phyloP scores from a whole-genome alignment of 2,888 invertebrate species.

The Lucinisca nassula region DNA sequence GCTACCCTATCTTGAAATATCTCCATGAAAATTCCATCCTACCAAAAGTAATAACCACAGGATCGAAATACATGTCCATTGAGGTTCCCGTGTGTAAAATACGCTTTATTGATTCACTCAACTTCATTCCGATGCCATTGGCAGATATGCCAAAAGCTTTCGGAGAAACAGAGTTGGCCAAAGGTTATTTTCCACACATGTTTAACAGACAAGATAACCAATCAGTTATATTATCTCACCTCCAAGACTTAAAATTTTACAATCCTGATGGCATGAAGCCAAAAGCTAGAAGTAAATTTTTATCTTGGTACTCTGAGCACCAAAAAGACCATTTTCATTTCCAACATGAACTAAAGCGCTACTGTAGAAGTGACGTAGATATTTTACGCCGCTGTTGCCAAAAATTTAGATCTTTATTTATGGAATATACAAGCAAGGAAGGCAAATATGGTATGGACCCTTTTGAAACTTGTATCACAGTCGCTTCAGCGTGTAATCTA shows the following conservation, averaged over 20 bases:
- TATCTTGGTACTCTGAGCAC: slow-evolving; percentile 55
- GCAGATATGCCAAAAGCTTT: slow-evolving; percentile 55
- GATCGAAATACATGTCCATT: slow-evolving; percentile 17
- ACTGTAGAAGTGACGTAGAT: slow-evolving; percentile 58
- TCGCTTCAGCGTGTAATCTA: slow-evolving; percentile 59
- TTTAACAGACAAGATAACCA: slow-evolving; percentile 61
- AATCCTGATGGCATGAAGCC: slow-evolving; percentile 64
- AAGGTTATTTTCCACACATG: slow-evolving; percentile 64
- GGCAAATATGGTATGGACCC: slow-evolving; percentile 49
- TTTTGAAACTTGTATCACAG: slow-evolving; percentile 56
- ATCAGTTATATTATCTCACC: slow-evolving; percentile 25
- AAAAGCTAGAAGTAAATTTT: slow-evolving; percentile 34
- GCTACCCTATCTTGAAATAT: slow-evolving; percentile 37
- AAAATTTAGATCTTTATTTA: slow-evolving; percentile 48
- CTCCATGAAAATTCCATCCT: slow-evolving; percentile 33
- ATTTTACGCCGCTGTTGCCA: slow-evolving; percentile 49
- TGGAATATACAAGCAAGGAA: slow-evolving; percentile 30
- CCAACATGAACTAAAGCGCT: slow-evolving; percentile 45
- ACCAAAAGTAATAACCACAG: slow-evolving; percentile 39
- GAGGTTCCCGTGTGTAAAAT: not conserved
- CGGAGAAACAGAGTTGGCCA: slow-evolving; percentile 54
- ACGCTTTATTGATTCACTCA: slow-evolving; percentile 22
- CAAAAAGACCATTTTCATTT: slow-evolving; percentile 34
- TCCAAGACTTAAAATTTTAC: slow-evolving; percentile 59
- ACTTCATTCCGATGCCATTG: slow-evolving; percentile 61